A percentile compares a stretch with the other conserved stretches of the same genome.
These are phyloP conservation scores for Hirtodrosophila alboralis DNA, from an alignment of 2,888 invertebrate genomes.

Conservation along the genomic window DNA sequence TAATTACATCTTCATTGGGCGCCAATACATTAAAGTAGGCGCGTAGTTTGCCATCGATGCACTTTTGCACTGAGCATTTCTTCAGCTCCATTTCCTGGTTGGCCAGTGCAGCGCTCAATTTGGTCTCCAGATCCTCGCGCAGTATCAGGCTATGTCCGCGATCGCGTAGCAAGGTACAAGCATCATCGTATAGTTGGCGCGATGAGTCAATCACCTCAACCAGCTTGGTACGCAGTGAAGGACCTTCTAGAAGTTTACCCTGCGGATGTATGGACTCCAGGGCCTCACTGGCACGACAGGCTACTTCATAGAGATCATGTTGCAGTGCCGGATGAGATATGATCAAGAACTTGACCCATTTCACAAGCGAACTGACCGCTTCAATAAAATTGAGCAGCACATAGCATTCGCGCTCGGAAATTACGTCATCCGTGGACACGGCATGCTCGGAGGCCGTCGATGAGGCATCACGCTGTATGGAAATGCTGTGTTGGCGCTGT, in stretches of 20 bases:
- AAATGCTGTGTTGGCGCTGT: constrained; percentile 87
- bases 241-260: constrained; percentile 91
- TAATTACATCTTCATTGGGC: constrained; percentile 82
- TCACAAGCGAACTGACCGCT: constrained; percentile 93
- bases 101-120: constrained; percentile 88
- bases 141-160: constrained; percentile 88
- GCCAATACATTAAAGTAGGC: constrained; percentile 84
- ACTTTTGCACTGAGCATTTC: constrained; percentile 86
- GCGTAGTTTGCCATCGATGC: constrained; percentile 82
- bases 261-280: constrained; percentile 91
- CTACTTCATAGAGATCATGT: constrained; percentile 90
- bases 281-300: constrained; percentile 88
- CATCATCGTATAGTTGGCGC: constrained; percentile 88
- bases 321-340: constrained; percentile 89
- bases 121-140: constrained; percentile 88
- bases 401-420: constrained; percentile 84
- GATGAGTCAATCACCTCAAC: constrained; percentile 86
- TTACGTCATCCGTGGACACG: constrained; percentile 84
- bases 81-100: constrained; percentile 90
- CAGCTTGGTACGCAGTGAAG: constrained; percentile 89
- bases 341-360: constrained; percentile 89
- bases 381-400: constrained; percentile 91
- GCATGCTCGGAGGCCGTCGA: constrained; percentile 82
- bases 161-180: constrained; percentile 88
- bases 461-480: constrained; percentile 85